Evolutionary conservation across 2,888 invertebrate genomes (phyloP).

Genomic region (Palloptera scutellata): DNA sequence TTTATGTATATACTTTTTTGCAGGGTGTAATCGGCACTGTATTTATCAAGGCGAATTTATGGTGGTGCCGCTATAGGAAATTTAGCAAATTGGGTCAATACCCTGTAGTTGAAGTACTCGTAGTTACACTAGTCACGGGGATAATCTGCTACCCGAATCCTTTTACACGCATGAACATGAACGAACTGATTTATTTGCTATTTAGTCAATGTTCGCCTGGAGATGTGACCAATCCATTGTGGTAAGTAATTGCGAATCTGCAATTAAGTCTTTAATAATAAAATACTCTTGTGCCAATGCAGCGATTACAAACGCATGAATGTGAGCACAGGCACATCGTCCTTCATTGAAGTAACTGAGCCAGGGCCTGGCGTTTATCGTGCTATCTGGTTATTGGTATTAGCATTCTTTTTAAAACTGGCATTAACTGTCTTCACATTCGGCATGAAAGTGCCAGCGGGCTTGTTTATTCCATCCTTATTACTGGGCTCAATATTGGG

Average conservation of each 20-base stretch:
- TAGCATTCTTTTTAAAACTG: slow-evolving; percentile 89
- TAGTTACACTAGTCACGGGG: slow-evolving; percentile 90
- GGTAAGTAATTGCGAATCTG: slow-evolving; percentile 72
- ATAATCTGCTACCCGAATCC: slow-evolving; percentile 96
- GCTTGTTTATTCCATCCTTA: slow-evolving; percentile 96
- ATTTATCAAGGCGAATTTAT: slow-evolving; percentile 95
- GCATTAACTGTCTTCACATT: slow-evolving; percentile 97
- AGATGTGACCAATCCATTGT: slow-evolving; percentile 81
- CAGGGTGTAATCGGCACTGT: slow-evolving; percentile 96
- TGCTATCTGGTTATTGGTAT: slow-evolving; percentile 87
- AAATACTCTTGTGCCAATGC: too few species aligned
- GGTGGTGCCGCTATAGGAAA: slow-evolving; percentile 95
- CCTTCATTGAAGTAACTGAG: slow-evolving; percentile 81
- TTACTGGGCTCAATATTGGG: slow-evolving; percentile 96
- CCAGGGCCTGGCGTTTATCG: slow-evolving; percentile 86
- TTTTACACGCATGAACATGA: slow-evolving; percentile 96
- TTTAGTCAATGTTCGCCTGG: slow-evolving; percentile 96
- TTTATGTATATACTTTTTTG: slow-evolving; percentile 43
- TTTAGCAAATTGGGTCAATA: slow-evolving; percentile 93
- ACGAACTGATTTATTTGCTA: slow-evolving; percentile 89
- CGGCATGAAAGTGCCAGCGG: slow-evolving; percentile 97
- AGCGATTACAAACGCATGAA: slow-evolving; percentile 90
- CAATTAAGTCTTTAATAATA: too few species aligned
- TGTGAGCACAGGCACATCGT: slow-evolving; percentile 78
- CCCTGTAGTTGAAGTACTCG: slow-evolving; percentile 94